Base-by-base conservation (phyloP, 2,888 invertebrate genomes). In the Epirrhoe tristata region DNA sequence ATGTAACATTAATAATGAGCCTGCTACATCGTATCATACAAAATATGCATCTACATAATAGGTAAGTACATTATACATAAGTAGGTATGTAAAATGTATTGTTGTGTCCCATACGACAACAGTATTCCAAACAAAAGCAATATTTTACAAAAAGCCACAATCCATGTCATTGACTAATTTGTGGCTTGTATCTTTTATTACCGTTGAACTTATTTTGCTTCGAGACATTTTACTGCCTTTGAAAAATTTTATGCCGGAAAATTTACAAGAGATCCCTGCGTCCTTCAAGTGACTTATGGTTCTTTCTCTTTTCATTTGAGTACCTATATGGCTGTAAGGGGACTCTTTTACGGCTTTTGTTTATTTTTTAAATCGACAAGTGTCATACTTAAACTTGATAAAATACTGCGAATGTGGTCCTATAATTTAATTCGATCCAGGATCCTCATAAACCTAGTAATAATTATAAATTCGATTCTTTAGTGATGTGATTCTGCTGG, bases 251-350 rank as follows among this genome's bases (percentile, higher is more conserved):
- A 77, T 74, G 76, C 77, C 79, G 76, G 77, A 77, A 82, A 77
- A 83, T 84, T 85, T 84, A 87, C 83, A 82, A 79, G 83, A 78
- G 73, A 75, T 80, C 80, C 74, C 53, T 58, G 60, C 78, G 81
- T 80, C 80, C 77, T 73, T 80, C 79, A 74, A 75, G 77, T 82
- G 82, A 86, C 79, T 82, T 79, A 77, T 76, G 80, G 78, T 82
- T n/a, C 80, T 81, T 80, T 79, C 74, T 78, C 78, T 74, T 73
- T 77, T 75, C 73, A 67, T 82, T 82, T 77, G 73, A 68, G 80
- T 77, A 36, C 6, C 1, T n/a, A 78, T 71, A 36, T 12, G 78
- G 80, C 70, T 80, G 76, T 88, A 84, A 86, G 61, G 51, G 66
- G 63, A 69, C 63, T 66, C 73, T 81, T 88, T 87, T 86, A 85